Conservation (phyloP, 1,140 invertebrate species). For the Octopus sinensis region DNA sequence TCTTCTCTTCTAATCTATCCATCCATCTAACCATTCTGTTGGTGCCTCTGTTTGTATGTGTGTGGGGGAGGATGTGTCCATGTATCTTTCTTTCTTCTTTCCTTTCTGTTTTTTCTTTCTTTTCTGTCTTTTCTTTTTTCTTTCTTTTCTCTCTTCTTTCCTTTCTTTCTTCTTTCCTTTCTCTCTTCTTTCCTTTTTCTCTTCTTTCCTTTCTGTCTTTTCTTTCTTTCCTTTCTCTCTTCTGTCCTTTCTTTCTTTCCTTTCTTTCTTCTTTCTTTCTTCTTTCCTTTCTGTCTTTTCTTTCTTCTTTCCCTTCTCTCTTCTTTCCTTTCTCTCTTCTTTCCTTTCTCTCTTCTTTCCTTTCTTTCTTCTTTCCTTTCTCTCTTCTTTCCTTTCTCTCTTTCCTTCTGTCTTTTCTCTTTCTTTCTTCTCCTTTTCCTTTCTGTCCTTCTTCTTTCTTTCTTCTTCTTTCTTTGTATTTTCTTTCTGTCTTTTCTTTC, state of each 20-base stretch:
- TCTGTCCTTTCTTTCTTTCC: background rate
- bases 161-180: background rate
- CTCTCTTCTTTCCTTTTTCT: background rate
- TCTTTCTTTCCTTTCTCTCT: background rate
- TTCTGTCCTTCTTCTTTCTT: background rate
- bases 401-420: background rate
- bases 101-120: background rate
- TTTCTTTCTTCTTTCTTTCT: background rate
- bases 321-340: background rate
- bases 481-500: background rate
- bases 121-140: background rate
- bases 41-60: too few relatives aligned
- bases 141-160: background rate
- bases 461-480: background rate
- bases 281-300: background rate
- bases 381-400: background rate
- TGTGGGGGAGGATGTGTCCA: too few relatives aligned
- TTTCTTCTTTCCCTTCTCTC: background rate
- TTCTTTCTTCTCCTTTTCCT: background rate
- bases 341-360: background rate
- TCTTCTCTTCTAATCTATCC: too few relatives aligned
- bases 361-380: background rate
- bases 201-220: background rate
- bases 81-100: background rate
- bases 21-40: too few relatives aligned